These are phyloP conservation scores for Eupithecia tripunctaria DNA, from an alignment of 2,888 invertebrate genomes.

Conservation along the genomic window DNA sequence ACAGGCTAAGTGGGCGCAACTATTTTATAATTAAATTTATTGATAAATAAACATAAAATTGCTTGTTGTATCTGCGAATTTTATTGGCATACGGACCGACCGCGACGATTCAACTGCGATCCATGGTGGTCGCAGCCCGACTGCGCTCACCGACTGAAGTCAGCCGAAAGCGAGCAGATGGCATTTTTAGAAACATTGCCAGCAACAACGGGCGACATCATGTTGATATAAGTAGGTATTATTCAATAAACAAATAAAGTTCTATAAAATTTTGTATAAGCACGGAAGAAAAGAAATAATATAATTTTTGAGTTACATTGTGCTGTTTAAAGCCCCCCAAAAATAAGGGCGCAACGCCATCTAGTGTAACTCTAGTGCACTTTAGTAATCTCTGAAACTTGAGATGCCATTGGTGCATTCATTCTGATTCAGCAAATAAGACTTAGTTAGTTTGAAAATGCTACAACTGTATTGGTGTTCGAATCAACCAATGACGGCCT, in stretches of 20 bases:
- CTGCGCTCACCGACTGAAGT: slow-evolving; percentile 64
- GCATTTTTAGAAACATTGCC: slow-evolving; percentile 36
- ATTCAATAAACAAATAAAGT: not conserved
- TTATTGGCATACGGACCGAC: slow-evolving; percentile 57
- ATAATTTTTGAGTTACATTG: slow-evolving; percentile 15
- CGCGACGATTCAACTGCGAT: slow-evolving; percentile 71
- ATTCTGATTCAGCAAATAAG: slow-evolving; percentile 18
- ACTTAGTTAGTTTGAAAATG: slow-evolving; percentile 3
- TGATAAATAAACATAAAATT: slow-evolving; percentile 37
- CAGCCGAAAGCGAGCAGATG: slow-evolving; percentile 56
- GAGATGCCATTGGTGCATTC: slow-evolving; percentile 21
- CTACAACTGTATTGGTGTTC: slow-evolving; percentile 21
- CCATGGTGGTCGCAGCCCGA: slow-evolving; percentile 78
- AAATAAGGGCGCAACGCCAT: slow-evolving; percentile 24
- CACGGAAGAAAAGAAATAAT: not conserved
- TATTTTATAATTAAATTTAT: slow-evolving; percentile 65
- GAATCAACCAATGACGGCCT: slow-evolving; percentile 13
- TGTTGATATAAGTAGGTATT: not conserved
- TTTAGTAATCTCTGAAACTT: slow-evolving; percentile 11
- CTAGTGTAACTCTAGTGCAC: slow-evolving; percentile 11
- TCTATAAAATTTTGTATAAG: not conserved
- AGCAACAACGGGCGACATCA: slow-evolving; percentile 9
- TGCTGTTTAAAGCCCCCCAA: slow-evolving; percentile 6
- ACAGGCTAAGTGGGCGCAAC: slow-evolving; percentile 55
- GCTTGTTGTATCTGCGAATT: slow-evolving; percentile 52